Evolutionary conservation across 2,888 invertebrate genomes (phyloP), one percentile per base, ranked within the genome.

Genomic region (Apodemia zela): DNA sequence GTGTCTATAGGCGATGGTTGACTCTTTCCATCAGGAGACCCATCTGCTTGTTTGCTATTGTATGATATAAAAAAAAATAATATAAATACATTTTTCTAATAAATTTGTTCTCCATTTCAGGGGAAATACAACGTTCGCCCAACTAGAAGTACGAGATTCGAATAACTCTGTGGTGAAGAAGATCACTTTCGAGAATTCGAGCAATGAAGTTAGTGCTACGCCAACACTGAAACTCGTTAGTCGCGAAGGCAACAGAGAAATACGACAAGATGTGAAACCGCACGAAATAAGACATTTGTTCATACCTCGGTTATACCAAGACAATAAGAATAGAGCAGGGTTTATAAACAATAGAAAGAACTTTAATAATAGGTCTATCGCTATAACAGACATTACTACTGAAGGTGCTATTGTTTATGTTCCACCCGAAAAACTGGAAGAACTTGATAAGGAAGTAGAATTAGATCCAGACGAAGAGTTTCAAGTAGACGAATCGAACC

Each of bases 401-500:
- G 84, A 85, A 72, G 78, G 79, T 74, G 79, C 79, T 62, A 78
- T 89, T 69, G 72, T 91, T 63, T 91, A 89, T 66, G 80, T 91
- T 62, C 90, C 91, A 78, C 90, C 91, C 47, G 91, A 90, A 70
- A 89, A 87, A 66, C 75, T 86, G 67, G 89, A 91, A 75, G 89
- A 85, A 47, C 75, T 84, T 25, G 89, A 91, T 65, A 89, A 89
- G 74, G 91, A 89, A 75, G 73, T 85, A 33, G 86, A 90, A 65
- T 75, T 91, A 70, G 92, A 92, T 68, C 91, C 91, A 0, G 92
- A 92, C 70, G 92, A 92, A 81, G 92, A 89, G 66, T 91, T 92
- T 64, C 92, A 92, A 80, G 92, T 92, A 1, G 92, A 92, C 67
- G 92, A 92, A 76, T 92, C 92, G 0, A 92, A 91, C 71, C 92